Evolutionary conservation across 2,797 vertebrate species (phyloP).

Genomic region (Chaetophractus vellerosus): DNA sequence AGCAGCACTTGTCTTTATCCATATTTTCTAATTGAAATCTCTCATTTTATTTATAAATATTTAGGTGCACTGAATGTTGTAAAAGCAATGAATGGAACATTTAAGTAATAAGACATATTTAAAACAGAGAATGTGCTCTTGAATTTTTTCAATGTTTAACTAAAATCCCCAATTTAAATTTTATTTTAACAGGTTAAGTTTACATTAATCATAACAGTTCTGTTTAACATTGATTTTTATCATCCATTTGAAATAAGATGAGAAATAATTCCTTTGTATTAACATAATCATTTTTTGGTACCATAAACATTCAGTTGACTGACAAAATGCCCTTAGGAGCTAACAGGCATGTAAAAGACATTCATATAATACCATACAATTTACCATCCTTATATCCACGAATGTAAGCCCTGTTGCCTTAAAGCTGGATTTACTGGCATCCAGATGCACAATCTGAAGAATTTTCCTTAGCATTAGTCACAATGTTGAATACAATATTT

Average conservation of each 20-base stretch:
- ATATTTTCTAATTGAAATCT: conserved; percentile 51
- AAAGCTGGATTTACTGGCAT: conserved; percentile 52
- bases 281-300: conserved; percentile 64
- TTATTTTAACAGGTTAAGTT: conserved; percentile 75
- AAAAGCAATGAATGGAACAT: conserved; percentile 73
- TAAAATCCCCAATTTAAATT: conserved; percentile 72
- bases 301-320: conserved; percentile 65
- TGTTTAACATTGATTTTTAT: conserved; percentile 73
- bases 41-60: conserved; percentile 75
- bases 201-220: conserved; percentile 35
- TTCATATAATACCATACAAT: conserved; percentile 64
- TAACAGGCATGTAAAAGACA: conserved; percentile 52
- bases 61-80: conserved; percentile 66
- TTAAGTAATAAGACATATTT: conserved; percentile 79
- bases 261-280: conserved; percentile 67
- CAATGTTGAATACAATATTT: conserved; percentile 48
- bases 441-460: neutral
- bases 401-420: conserved; percentile 57
- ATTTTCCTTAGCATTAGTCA: conserved; percentile 75
- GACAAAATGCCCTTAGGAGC: conserved; percentile 69
- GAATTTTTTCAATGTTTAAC: conserved; percentile 65
- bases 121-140: conserved; percentile 68
- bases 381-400: conserved; percentile 60
- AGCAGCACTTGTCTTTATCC: conserved; percentile 33
- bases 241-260: conserved; percentile 72